Evolutionary conservation across 2,113 vertebrate species (phyloP).

Genomic region (Rafetus swinhoei): DNA sequence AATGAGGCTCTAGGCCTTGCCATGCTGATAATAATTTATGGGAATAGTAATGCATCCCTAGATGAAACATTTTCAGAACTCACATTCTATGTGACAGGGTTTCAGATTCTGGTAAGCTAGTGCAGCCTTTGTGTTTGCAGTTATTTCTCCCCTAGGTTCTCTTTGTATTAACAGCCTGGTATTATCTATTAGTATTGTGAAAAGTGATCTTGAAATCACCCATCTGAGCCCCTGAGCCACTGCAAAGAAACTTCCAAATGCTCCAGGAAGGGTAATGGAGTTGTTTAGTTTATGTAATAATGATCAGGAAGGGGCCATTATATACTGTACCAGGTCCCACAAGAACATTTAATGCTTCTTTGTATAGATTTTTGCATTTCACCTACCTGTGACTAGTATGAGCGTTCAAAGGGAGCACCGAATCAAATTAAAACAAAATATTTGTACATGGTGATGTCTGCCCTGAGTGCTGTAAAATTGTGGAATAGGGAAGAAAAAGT

Average conservation of each 20-base stretch:
- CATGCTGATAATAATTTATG: neutral
- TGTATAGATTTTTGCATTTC: neutral
- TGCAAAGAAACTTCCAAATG: neutral
- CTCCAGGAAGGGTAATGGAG: neutral
- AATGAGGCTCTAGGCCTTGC: neutral
- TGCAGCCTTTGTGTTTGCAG: neutral
- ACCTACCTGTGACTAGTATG: neutral
- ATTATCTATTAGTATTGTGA: neutral
- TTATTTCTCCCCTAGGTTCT: neutral
- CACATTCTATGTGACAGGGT: neutral
- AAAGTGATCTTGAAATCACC: neutral
- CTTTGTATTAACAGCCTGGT: neutral
- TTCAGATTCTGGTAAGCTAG: neutral
- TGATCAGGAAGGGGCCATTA: neutral
- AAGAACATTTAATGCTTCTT: neutral
- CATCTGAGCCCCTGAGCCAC: rapidly evolving
- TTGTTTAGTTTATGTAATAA: neutral
- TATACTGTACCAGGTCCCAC: neutral
- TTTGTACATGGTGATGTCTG: neutral
- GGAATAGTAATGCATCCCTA: neutral
- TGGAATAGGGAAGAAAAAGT: neutral
- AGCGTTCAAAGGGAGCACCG: neutral
- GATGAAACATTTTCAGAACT: neutral
- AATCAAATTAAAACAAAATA: neutral
- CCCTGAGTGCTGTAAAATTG: neutral